A percentile compares a stretch with the other conserved stretches of the same genome.
Conservation (phyloP, 2,888 invertebrate genomes). For the Electrophaes corylata region DNA sequence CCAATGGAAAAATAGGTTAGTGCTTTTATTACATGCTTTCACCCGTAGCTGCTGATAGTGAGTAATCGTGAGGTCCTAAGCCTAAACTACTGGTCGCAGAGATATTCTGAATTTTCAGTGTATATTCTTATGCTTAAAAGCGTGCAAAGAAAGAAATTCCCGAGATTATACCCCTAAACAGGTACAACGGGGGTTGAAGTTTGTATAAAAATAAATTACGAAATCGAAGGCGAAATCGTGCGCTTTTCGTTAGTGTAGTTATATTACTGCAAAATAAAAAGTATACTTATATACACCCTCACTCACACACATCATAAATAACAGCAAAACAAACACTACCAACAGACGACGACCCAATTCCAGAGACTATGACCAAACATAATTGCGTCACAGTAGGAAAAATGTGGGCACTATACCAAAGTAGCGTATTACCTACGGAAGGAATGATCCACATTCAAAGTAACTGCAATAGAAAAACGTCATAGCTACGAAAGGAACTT, state of each 20-base stretch:
- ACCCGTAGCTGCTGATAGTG: too few species aligned
- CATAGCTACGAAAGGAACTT: background rate
- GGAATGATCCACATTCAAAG: slow-evolving; percentile 53
- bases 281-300: background rate
- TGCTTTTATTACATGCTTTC: too few species aligned
- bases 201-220: too few species aligned
- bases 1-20: slow-evolving; percentile 95
- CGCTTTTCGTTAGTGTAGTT: too few species aligned
- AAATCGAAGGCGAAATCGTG: too few species aligned
- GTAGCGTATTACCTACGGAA: slow-evolving; percentile 49
- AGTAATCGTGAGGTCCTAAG: too few species aligned
- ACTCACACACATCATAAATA: background rate
- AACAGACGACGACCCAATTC: slow-evolving; percentile 45
- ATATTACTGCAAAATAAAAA: slow-evolving; percentile 11
- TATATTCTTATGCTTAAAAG: too few species aligned
- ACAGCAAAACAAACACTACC: slow-evolving; percentile 39
- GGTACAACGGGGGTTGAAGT: too few species aligned
- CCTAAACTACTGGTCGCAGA: too few species aligned
- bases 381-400: slow-evolving; percentile 60
- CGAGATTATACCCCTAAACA: too few species aligned
- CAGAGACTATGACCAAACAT: slow-evolving; percentile 50
- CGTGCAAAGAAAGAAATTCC: too few species aligned
- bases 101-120: too few species aligned
- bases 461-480: slow-evolving; percentile 50
- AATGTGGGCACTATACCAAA: slow-evolving; percentile 30